phyloP scores from a whole-genome alignment of 2,888 invertebrate genomes.

The Antheraea assamensis region DNA sequence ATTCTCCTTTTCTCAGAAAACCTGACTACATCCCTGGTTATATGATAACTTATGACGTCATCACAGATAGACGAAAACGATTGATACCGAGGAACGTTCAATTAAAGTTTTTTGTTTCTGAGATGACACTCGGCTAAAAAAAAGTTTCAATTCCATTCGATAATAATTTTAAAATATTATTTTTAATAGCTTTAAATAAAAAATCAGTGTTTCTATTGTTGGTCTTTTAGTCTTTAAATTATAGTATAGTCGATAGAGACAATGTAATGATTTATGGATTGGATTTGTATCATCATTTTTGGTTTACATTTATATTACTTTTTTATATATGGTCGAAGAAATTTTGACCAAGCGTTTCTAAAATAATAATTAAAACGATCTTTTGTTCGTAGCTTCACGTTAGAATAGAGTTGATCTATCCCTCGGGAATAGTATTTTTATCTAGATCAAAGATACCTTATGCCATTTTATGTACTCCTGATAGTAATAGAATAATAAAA shows the following conservation, averaged over 20 bases:
- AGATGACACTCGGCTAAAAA: background rate
- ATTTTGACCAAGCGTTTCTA: background rate
- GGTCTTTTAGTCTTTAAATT: background rate
- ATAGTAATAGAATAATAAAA: too few relatives aligned
- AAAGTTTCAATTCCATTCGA: background rate
- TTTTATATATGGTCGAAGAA: background rate
- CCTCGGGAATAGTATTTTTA: too few relatives aligned
- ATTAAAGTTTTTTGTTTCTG: background rate
- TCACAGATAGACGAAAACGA: too few relatives aligned
- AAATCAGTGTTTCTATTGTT: background rate
- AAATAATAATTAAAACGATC: too few relatives aligned
- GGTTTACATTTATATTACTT: background rate
- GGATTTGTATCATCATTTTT: background rate
- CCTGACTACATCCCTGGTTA: too few relatives aligned
- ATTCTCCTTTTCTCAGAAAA: too few relatives aligned
- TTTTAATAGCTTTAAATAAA: background rate
- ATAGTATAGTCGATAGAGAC: background rate
- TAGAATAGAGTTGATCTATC: too few relatives aligned
- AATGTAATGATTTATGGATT: background rate
- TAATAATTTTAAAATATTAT: background rate
- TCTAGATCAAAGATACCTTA: too few relatives aligned
- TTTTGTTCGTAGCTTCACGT: too few relatives aligned
- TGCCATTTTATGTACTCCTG: too few relatives aligned
- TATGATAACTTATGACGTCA: too few relatives aligned
- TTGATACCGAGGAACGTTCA: too few relatives aligned